Evolutionary conservation across 2,888 invertebrate species (phyloP), one percentile per base, ranked within the genome.

Genomic region (Shargacucullia verbasci): DNA sequence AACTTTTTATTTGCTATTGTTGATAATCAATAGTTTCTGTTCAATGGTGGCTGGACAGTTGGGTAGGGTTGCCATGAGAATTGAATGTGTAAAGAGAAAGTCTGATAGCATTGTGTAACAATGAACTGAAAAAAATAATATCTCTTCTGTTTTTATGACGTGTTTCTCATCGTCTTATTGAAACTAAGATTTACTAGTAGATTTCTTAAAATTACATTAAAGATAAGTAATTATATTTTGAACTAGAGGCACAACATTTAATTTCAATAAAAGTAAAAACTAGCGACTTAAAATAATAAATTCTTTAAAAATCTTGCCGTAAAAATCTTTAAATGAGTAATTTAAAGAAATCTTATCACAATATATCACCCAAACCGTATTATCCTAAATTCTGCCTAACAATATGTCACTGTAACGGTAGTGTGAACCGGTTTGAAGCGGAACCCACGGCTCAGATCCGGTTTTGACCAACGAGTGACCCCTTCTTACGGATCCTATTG

Each of bases 391-490:
- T 14, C 39, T 46, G 59, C 59, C 50, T 37, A 56, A 60, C 37
- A 67, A 64, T 70, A 72, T 73, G 70, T 52, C 53, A 72, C 66
- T 33, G 59, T 41, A 25, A 53, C 47, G 63, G 75, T 70, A 76
- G 76, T 73, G 56, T 55, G 60, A 83, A 85, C 84, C 80, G 78
- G 84, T 86, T 77, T 52, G 47, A 74, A 73, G 77, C 84, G 83
- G 85, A 81, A 79, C 81, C 60, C 56, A 75, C 81, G 78, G 82
- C 75, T 70, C 66, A 81, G 78, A 86, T 87, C 90, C 89, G 88
- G 91, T 88, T 86, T 66, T 83, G 88, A 83, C 87, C 88, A 83
- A 76, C 77, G 80, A 86, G 77, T 87, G 87, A 90, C 91, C 90
- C 90, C 84, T 70, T 62, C 71, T 70, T 70, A 50, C 35, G 54